Conservation (phyloP, 2,888 invertebrate species). For the Orchestes rusci region DNA sequence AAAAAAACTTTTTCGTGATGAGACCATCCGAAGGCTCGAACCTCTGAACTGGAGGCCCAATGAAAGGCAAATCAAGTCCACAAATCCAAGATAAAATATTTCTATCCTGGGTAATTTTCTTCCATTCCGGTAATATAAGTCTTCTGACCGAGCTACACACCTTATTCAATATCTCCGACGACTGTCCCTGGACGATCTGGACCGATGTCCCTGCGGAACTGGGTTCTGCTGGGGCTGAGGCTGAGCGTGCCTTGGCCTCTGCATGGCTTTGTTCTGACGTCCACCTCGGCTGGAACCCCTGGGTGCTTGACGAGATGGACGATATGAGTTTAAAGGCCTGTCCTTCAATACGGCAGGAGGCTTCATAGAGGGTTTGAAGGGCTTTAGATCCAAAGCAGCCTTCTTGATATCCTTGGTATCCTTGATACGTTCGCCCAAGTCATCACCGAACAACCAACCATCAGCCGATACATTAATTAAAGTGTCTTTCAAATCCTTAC, state of each 20-base stretch:
- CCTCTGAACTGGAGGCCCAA: slow-evolving; percentile 4
- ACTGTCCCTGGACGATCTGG: too few relatives aligned
- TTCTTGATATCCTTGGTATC: too few relatives aligned
- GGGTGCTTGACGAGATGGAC: slow-evolving; percentile 4
- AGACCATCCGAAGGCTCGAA: slow-evolving; percentile 10
- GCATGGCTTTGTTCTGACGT: slow-evolving; percentile 1
- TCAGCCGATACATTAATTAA: slow-evolving; percentile 7
- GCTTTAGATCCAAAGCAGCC: too few relatives aligned
- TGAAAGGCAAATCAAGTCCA: slow-evolving; percentile 13
- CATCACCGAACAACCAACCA: slow-evolving; percentile 15
- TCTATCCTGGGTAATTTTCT: slow-evolving; percentile 12
- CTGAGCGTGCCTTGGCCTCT: neutral
- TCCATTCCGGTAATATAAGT: slow-evolving; percentile 13
- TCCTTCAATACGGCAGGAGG: neutral
- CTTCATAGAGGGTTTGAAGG: neutral
- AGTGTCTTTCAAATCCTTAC: slow-evolving; percentile 16
- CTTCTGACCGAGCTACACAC: slow-evolving; percentile 9
- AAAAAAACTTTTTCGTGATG: slow-evolving; percentile 5
- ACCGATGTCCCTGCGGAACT: too few relatives aligned
- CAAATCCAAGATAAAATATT: slow-evolving; percentile 13
- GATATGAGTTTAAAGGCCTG: slow-evolving; percentile 2
- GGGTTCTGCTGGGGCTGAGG: too few relatives aligned
- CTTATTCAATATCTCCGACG: too few relatives aligned
- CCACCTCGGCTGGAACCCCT: slow-evolving; percentile 2
- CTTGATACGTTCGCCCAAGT: too few relatives aligned